Conservation (phyloP, 2,797 vertebrate genomes). For the Syngnathus acus region DNA sequence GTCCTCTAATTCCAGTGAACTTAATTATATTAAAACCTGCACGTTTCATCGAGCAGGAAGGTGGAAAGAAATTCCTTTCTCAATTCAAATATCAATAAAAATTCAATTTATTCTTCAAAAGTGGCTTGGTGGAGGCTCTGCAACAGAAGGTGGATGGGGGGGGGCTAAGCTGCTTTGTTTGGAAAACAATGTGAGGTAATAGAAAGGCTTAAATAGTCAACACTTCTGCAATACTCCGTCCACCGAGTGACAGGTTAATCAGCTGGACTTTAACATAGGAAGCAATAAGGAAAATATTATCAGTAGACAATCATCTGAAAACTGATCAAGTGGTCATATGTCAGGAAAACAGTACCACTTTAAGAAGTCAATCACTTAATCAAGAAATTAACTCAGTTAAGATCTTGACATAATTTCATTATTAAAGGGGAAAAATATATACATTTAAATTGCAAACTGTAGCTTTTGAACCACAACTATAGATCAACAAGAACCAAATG, state of each 20-base stretch:
- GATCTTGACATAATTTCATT: not conserved
- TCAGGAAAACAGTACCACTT: not conserved
- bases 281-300: conserved; percentile 1
- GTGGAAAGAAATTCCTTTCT: conserved; percentile 17
- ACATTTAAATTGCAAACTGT: not conserved
- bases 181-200: conserved; percentile 18
- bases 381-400: not conserved
- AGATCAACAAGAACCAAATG: not conserved
- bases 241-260: conserved; percentile 7
- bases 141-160: conserved; percentile 8
- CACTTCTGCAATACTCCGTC: conserved; percentile 5
- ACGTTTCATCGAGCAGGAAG: conserved; percentile 14
- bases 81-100: conserved; percentile 48
- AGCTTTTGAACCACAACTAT: not conserved
- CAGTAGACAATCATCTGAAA: not conserved
- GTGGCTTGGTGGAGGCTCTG: conserved; percentile 25
- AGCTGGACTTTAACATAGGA: conserved; percentile 21
- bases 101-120: conserved; percentile 46
- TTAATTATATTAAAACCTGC: conserved; percentile 41
- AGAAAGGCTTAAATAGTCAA: conserved; percentile 15
- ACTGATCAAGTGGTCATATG: not conserved
- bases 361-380: not conserved
- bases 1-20: conserved; percentile 11
- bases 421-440: not conserved
- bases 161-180: conserved; percentile 28